Evolutionary conservation across 2,888 invertebrate species (phyloP).

Genomic region (Hermaeophaga mercurialis): DNA sequence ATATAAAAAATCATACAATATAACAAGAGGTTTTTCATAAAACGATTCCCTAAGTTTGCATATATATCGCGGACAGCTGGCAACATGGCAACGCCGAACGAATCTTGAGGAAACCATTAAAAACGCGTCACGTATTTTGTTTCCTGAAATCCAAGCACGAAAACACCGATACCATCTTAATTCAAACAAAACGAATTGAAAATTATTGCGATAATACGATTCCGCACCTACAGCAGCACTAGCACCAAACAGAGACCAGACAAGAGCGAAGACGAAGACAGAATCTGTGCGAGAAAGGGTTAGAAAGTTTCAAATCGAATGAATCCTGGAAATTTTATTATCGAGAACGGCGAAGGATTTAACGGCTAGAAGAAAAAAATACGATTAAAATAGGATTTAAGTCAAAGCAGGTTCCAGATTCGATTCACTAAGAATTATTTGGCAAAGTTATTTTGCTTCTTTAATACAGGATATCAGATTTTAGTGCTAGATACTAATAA

Average conservation of each 20-base stretch:
- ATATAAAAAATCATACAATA: no score
- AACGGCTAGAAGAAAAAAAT: slow-evolving; percentile 1
- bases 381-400: background rate
- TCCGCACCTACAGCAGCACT: slow-evolving; percentile 20
- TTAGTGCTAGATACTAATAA: no score
- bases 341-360: slow-evolving; percentile 12
- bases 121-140: slow-evolving; percentile 41
- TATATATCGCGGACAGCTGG: no score
- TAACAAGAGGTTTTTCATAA: no score
- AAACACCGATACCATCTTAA: slow-evolving; percentile 36
- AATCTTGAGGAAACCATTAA: slow-evolving; percentile 35
- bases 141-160: slow-evolving; percentile 39
- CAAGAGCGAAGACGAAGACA: slow-evolving; percentile 6
- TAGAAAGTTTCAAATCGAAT: slow-evolving; percentile 18
- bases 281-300: slow-evolving; percentile 5
- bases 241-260: slow-evolving; percentile 6
- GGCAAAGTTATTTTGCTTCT: no score
- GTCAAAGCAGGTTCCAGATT: no score
- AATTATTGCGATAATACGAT: slow-evolving; percentile 34
- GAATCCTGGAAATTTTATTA: slow-evolving; percentile 22
- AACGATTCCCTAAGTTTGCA: no score
- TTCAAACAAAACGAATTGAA: slow-evolving; percentile 37
- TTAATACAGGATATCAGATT: no score
- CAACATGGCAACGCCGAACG: slow-evolving; percentile 5
- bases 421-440: no score